These are phyloP conservation scores for Erebia epiphron DNA, from an alignment of 2,888 invertebrate genomes.

Conservation along the genomic window DNA sequence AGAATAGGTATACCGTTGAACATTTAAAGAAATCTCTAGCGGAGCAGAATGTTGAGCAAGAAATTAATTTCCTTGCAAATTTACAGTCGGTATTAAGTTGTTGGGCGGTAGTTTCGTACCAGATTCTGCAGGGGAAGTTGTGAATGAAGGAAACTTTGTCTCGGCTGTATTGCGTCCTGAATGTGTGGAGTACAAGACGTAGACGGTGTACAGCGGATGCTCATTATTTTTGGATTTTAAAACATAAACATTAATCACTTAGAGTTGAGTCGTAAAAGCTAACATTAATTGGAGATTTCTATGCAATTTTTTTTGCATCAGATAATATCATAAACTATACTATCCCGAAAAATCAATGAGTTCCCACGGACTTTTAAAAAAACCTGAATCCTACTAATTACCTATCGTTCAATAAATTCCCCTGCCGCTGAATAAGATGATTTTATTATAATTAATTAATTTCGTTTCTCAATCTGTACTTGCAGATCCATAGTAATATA, in stretches of 20 bases:
- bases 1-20: neutral
- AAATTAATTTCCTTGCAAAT: slow-evolving; percentile 74
- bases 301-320: too few relatives aligned
- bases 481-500: too few relatives aligned
- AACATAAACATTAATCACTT: neutral
- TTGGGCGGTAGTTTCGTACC: slow-evolving; percentile 53
- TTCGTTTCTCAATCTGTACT: too few relatives aligned
- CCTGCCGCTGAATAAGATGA: too few relatives aligned
- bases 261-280: too few relatives aligned
- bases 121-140: slow-evolving; percentile 54
- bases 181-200: neutral
- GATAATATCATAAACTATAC: too few relatives aligned
- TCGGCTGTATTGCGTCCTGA: slow-evolving; percentile 37
- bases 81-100: slow-evolving; percentile 61
- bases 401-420: too few relatives aligned
- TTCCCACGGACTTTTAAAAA: too few relatives aligned
- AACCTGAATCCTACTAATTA: too few relatives aligned
- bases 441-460: too few relatives aligned
- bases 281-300: too few relatives aligned
- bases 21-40: slow-evolving; percentile 16
- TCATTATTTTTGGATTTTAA: neutral
- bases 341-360: too few relatives aligned
- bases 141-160: slow-evolving; percentile 53
- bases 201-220: neutral
- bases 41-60: slow-evolving; percentile 51